Evolutionary conservation across 1,140 invertebrate genomes (phyloP).

Genomic region (Drosophila prosaltans): DNA sequence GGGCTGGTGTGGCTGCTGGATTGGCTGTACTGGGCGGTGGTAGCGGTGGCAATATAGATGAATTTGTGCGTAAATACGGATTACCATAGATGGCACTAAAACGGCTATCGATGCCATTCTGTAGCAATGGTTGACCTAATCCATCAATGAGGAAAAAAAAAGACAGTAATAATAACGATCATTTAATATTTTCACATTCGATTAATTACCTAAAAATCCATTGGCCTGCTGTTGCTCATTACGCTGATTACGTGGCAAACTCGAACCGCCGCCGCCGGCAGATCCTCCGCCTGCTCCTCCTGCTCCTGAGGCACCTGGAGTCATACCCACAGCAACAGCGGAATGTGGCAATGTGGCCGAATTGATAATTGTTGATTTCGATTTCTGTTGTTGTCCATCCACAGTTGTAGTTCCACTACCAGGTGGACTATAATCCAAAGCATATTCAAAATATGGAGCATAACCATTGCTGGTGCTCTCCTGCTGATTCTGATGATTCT

Average conservation of each 20-base stretch:
- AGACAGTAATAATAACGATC: no score
- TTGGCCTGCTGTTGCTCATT: conserved; percentile 68
- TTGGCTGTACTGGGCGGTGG: conserved; percentile 86
- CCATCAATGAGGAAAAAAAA: no score
- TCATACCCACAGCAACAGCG: conserved; percentile 28
- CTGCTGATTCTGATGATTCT: conserved; percentile 70
- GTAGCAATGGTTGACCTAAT: conserved; percentile 84
- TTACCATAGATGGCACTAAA: conserved; percentile 95
- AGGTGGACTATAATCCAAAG: conserved; percentile 92
- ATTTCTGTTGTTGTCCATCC: conserved; percentile 25
- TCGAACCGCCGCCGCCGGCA: conserved; percentile 51
- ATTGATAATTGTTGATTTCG: conserved; percentile 54
- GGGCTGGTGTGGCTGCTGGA: conserved; percentile 90
- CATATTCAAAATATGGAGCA: conserved; percentile 94
- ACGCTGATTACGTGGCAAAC: conserved; percentile 74
- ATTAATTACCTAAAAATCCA: conserved; percentile 75
- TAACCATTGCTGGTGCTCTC: conserved; percentile 90
- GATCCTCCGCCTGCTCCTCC: neutral
- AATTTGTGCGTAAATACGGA: conserved; percentile 89
- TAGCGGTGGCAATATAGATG: conserved; percentile 84
- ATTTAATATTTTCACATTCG: no score
- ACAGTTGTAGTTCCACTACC: conserved; percentile 53
- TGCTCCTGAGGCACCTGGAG: neutral
- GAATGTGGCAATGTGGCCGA: conserved; percentile 78
- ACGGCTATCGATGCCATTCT: conserved; percentile 89